phyloP scores from a whole-genome alignment of 2,797 vertebrate species.

The Sarcophilus harrisii region DNA sequence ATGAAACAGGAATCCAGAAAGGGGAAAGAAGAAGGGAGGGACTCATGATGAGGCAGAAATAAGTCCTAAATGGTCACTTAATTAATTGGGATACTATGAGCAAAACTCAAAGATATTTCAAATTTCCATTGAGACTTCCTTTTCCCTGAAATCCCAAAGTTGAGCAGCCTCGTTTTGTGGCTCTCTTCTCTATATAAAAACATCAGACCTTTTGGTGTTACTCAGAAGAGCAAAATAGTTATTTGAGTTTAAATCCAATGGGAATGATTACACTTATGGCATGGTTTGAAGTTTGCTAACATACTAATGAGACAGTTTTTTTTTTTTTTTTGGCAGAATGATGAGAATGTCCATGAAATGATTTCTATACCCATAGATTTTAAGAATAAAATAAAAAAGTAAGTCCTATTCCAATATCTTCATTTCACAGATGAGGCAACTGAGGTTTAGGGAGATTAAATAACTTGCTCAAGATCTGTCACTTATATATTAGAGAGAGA shows the following conservation, averaged over 20 bases:
- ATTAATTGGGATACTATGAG: background rate
- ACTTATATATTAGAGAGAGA: background rate
- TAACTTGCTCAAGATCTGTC: background rate
- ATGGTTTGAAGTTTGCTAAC: background rate
- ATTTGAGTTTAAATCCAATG: background rate
- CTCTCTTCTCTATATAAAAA: background rate
- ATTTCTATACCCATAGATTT: slow-evolving; percentile 7
- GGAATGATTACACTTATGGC: background rate
- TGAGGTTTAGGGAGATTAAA: background rate
- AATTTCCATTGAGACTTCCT: background rate
- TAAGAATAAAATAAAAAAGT: background rate
- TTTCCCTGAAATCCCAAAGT: background rate
- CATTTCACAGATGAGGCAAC: background rate
- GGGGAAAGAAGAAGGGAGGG: background rate
- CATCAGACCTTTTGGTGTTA: slow-evolving; percentile 13
- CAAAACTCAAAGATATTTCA: background rate
- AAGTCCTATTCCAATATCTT: background rate
- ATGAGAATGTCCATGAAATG: background rate
- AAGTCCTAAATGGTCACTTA: background rate
- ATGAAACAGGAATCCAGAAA: background rate
- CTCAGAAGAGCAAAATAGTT: background rate
- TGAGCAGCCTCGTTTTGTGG: background rate
- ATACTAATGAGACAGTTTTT: background rate
- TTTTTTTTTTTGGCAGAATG: slow-evolving; percentile 13
- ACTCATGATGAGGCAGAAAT: background rate